These are phyloP conservation scores for Pelusios castaneus DNA, from an alignment of 2,113 vertebrate species.

Conservation along the genomic window DNA sequence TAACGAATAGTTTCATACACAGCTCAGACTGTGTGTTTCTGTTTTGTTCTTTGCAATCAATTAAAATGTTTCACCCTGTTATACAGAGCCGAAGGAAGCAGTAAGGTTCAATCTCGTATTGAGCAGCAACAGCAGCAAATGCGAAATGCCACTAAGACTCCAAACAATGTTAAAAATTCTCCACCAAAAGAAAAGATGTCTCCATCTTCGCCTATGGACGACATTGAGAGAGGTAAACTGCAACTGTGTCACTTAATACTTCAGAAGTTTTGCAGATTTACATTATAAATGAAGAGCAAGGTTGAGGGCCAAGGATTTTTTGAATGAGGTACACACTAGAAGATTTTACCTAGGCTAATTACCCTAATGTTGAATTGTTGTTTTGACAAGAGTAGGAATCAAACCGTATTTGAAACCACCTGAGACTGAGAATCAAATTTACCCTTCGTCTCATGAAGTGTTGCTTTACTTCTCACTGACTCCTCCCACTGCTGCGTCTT, in stretches of 20 bases:
- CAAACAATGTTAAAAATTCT: conserved; percentile 81
- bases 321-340: neutral
- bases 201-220: conserved; percentile 90
- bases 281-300: neutral
- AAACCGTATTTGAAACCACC: neutral
- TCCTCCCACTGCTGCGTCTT: neutral
- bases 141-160: conserved; percentile 76
- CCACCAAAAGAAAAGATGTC: conserved; percentile 84
- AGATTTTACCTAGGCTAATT: neutral
- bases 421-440: neutral
- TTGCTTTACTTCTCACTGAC: neutral
- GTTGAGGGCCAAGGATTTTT: neutral
- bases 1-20: neutral
- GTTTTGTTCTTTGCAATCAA: neutral
- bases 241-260: neutral
- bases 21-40: neutral
- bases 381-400: neutral
- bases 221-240: conserved; percentile 92
- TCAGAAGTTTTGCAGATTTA: neutral
- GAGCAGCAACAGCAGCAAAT: conserved; percentile 83
- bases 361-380: neutral
- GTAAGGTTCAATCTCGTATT: conserved; percentile 90
- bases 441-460: neutral
- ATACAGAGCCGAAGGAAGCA: conserved; percentile 93
- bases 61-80: conserved; percentile 15